These are phyloP conservation scores for Alca torda DNA, from an alignment of 2,797 vertebrate species.

Conservation along the genomic window DNA sequence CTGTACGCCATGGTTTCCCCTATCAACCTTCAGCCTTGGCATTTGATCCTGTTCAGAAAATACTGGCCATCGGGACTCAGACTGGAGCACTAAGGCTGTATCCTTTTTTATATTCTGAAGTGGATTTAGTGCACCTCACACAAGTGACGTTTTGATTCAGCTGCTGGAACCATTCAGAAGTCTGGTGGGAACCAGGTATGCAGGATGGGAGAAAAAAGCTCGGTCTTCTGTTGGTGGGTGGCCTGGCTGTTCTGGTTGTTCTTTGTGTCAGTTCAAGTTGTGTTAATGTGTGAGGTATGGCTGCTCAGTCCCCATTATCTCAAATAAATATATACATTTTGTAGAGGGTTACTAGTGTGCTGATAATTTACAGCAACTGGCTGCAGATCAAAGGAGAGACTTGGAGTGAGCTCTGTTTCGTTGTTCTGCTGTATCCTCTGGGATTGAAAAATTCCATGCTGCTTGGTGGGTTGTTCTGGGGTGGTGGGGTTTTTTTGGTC, in stretches of 20 bases:
- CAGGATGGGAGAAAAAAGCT: background rate
- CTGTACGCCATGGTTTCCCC: slow-evolving; percentile 97
- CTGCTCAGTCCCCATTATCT: background rate
- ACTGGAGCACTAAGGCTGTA: slow-evolving; percentile 96
- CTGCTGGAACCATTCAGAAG: background rate
- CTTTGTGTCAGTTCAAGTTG: background rate
- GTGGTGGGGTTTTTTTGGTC: background rate
- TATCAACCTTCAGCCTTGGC: slow-evolving; percentile 97
- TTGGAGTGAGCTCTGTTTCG: background rate
- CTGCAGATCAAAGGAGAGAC: background rate
- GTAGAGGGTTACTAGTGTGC: background rate
- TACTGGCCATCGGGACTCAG: slow-evolving; percentile 94
- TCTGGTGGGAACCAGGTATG: slow-evolving; percentile 16
- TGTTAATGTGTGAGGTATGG: background rate
- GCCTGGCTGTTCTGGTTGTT: background rate
- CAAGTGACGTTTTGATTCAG: background rate
- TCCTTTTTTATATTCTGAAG: slow-evolving; percentile 87
- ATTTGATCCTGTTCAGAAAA: slow-evolving; percentile 99
- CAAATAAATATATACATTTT: background rate
- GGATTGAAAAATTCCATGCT: background rate
- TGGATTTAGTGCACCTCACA: background rate
- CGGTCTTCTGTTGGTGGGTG: background rate
- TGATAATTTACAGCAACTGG: background rate
- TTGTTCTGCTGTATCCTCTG: background rate
- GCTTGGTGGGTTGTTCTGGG: background rate